Base-by-base conservation (phyloP, 1,140 invertebrate species). In the Macrosteles quadrilineatus region DNA sequence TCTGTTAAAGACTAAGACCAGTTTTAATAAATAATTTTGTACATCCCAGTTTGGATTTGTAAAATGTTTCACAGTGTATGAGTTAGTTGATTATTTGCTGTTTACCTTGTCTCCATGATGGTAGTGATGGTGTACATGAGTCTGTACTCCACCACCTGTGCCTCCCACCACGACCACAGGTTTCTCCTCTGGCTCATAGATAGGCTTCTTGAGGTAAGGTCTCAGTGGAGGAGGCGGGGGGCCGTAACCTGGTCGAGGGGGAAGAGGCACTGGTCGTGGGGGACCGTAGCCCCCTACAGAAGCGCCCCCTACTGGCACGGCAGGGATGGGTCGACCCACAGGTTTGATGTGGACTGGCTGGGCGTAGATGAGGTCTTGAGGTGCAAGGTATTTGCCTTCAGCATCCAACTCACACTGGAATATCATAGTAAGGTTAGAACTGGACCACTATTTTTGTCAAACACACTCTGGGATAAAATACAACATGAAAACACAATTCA, bases 281-380 rank as follows among this genome's bases (percentile, higher is more conserved):
- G 87, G 85, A 6, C 87, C 87, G 71, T 91, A 91, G 75, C 81
- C 83, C 4, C 43, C 63, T 27, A 57, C 57, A 2, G 71, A 57
- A 14, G 64, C 66, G 3, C 67, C 66, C 31, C 86, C 84, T 0
- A 92, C 77, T 0, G 90, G 87, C 71, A 92, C 88, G 0, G 91
- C 90, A 29, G 91, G 87, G 70, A 92, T 85, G 23, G 89, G 91
- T 73, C 83, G 85, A 40, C 90, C 91, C 11, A 92, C 86, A 31
- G 88, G 90, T 71, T 90, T 91, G n/a, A 92, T 88, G n/a, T 87
- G 88, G n/a, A 92, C 90, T 2, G 92, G 91, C 78, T 94, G 91
- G 0, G 91, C 90, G 75, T 91, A 90, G 75, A 91, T 90, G 3
- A 93, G 80, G 70, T 92, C 89, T 72, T 90, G 87, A 0, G 91